These are phyloP conservation scores for Bombyx huttoni DNA, from an alignment of 2,888 invertebrate genomes.

Conservation along the genomic window DNA sequence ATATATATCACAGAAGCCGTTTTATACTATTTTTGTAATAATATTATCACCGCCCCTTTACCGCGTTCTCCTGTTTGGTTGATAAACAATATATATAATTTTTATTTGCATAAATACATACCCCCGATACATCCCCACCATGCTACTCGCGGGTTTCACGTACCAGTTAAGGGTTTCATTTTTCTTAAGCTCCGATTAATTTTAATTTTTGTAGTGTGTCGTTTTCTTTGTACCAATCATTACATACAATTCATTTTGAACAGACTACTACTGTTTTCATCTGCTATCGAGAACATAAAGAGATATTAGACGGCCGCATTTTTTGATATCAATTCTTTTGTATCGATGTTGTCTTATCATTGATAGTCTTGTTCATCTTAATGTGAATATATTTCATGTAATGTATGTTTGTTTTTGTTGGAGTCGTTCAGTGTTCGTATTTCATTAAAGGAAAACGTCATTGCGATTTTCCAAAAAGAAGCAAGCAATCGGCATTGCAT, in stretches of 20 bases:
- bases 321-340: conserved; percentile 36
- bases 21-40: background rate
- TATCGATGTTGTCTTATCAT: conserved; percentile 46
- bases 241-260: conserved; percentile 1
- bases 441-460: background rate
- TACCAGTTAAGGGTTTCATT: background rate
- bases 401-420: background rate
- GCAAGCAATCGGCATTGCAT: background rate
- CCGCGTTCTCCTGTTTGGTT: background rate
- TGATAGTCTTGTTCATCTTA: background rate
- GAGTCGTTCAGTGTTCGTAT: background rate
- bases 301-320: conserved; percentile 43
- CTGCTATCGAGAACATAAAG: conserved; percentile 14
- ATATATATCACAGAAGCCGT: too few relatives aligned
- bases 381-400: background rate
- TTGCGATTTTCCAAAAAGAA: background rate
- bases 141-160: background rate
- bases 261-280: conserved; percentile 5
- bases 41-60: background rate
- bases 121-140: background rate
- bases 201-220: conserved; percentile 28
- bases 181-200: conserved; percentile 13
- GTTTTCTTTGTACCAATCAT: background rate
- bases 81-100: background rate
- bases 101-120: background rate